phyloP scores from a whole-genome alignment of 2,888 invertebrate species.

The Gibbula magus region DNA sequence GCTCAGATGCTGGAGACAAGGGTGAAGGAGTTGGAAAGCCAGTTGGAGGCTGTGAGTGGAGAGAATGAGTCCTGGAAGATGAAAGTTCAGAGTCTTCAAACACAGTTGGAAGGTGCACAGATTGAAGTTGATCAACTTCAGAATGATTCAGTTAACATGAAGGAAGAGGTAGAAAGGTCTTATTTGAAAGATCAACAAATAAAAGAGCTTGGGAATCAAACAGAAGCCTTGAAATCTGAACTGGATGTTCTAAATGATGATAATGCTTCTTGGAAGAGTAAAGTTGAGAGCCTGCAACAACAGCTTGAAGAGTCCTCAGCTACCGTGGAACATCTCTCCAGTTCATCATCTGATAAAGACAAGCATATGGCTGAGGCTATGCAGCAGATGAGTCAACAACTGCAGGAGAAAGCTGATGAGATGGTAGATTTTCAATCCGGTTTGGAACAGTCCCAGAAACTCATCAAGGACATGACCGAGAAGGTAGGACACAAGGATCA shows the following conservation, averaged over 20 bases:
- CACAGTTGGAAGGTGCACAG: conserved; percentile 7
- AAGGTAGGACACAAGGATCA: conserved; percentile 53
- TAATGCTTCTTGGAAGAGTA: background rate
- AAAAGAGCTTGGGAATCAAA: background rate
- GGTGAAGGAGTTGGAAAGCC: background rate
- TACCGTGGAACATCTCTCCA: conserved; percentile 24
- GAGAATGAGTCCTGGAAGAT: conserved; percentile 4
- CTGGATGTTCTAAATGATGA: background rate
- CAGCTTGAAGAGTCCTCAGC: conserved; percentile 15
- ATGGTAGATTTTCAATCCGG: conserved; percentile 19
- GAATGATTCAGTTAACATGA: background rate
- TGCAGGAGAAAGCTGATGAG: conserved; percentile 26
- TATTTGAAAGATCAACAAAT: background rate
- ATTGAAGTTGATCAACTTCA: background rate
- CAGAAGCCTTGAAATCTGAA: background rate
- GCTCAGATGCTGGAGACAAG: background rate
- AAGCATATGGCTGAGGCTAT: conserved; percentile 30
- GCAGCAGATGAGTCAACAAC: conserved; percentile 25
- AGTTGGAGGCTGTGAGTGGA: conserved; percentile 1
- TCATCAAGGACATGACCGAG: conserved; percentile 18
- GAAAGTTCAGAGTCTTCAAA: conserved; percentile 4
- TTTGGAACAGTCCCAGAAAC: conserved; percentile 26
- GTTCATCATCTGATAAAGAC: conserved; percentile 30
- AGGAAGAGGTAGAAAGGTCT: background rate
- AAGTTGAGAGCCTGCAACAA: conserved; percentile 12